Base-by-base conservation (phyloP, 1,140 invertebrate species). In the Cydia splendana region DNA sequence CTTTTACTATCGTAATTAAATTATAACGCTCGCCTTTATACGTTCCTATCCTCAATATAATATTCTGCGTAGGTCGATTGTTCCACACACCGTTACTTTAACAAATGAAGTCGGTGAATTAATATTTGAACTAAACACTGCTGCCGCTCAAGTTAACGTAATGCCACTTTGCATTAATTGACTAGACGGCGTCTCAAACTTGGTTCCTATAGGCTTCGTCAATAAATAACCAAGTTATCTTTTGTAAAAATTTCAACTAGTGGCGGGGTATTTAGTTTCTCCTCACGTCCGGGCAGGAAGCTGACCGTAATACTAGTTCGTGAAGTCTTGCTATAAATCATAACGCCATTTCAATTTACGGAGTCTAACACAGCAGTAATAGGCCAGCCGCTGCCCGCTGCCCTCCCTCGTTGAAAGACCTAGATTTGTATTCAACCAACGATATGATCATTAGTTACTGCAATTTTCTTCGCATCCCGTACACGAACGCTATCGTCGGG, bases 391-490 rank as follows among this genome's bases (percentile, higher is more conserved):
- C 75, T 84, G 77, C 80, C 82, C 80, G 78, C 75, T 84, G 77
- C 80, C 73, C 38, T 80, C 76, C 57, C 34, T 24, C 80, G 84
- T 83, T 88, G 85, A 87, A 91, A 91, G 86, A 87, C 83, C 85
- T 86, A 80, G 91, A 88, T 91, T 88, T 88, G 88, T 91, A 92
- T 92, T 91, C 90, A 88, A 87, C 82, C 78, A 87, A 87, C 87
- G 90, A 88, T 89, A 88, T 85, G 81, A 89, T 89, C 90, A 90
- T 92, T 92, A 90, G 88, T 91, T 87, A 86, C 85, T 85, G 88
- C 87, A 90, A 91, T 91, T 91, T 91, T 86, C 87, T 84, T 90
- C 84, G 81, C 83, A 88, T 88, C 84, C 80, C 80, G 79, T 86
- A 85, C 82, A 86, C 84, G 87, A 88, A 89, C 86, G 80, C 80